A percentile compares a stretch with the other conserved stretches of the same genome.
Conservation (phyloP, 2,888 invertebrate genomes). For the Parapristionchus giblindavisi region DNA sequence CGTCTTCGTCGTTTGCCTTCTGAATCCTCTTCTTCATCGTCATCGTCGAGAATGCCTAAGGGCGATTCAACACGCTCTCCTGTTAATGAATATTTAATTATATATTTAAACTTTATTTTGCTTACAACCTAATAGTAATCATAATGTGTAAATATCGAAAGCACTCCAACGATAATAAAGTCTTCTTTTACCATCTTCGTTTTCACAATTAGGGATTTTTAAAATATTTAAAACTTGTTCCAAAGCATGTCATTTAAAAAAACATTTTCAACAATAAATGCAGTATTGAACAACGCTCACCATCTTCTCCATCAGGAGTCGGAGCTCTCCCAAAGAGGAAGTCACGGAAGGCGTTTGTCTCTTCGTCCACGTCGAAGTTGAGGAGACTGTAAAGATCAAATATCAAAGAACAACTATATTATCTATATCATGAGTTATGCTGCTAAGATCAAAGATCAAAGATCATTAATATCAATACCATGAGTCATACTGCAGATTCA, state of each 20-base stretch:
- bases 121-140: no score
- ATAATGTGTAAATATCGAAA: no score
- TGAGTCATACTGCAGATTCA: no score
- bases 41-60: constrained; percentile 34
- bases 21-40: neutral
- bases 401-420: constrained; percentile 5
- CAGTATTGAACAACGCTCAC: neutral
- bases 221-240: no score
- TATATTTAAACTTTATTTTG: no score
- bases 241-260: neutral
- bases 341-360: constrained; percentile 42
- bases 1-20: neutral
- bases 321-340: constrained; percentile 52
- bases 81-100: no score
- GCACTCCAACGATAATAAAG: no score
- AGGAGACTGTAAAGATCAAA: constrained; percentile 41
- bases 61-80: no score
- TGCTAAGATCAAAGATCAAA: no score
- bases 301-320: constrained; percentile 41
- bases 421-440: no score
- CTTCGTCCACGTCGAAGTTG: constrained; percentile 37
- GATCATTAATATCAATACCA: no score
- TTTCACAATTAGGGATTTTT: no score
- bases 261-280: neutral
- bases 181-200: neutral